Conservation (phyloP, 1,140 invertebrate species). For the Chrysopa pallens region DNA sequence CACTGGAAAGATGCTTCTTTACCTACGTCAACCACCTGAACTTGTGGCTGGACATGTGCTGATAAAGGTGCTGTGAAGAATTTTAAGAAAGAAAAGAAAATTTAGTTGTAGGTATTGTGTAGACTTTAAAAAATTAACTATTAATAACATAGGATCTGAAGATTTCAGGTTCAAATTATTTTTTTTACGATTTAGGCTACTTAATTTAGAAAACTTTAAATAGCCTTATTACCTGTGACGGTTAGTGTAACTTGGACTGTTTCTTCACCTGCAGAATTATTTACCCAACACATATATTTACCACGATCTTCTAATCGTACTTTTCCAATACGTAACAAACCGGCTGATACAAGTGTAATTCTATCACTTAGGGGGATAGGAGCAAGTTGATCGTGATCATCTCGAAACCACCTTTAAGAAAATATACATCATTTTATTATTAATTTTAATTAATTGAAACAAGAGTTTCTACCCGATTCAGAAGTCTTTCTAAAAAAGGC, state of each 20-base stretch:
- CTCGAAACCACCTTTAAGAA: slow-evolving; percentile 40
- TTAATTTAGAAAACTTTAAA: too few species aligned
- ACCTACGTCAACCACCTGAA: slow-evolving; percentile 61
- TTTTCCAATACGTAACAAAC: slow-evolving; percentile 40
- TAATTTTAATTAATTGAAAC: too few species aligned
- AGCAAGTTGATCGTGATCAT: slow-evolving; percentile 42
- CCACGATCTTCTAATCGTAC: slow-evolving; percentile 59
- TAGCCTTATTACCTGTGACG: slow-evolving; percentile 37
- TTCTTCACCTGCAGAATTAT: slow-evolving; percentile 73
- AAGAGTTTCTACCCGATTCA: too few species aligned
- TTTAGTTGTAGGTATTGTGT: too few species aligned
- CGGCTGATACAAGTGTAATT: slow-evolving; percentile 34
- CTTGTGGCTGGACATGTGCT: slow-evolving; percentile 51
- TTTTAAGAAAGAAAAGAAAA: neutral
- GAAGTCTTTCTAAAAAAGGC: too few species aligned
- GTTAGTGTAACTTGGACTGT: slow-evolving; percentile 61
- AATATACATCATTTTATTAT: neutral
- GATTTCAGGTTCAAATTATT: too few species aligned
- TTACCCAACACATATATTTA: slow-evolving; percentile 69
- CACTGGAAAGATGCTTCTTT: slow-evolving; percentile 70
- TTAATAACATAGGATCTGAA: too few species aligned
- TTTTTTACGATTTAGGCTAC: too few species aligned
- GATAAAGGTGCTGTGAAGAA: slow-evolving; percentile 41
- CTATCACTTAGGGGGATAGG: slow-evolving; percentile 39
- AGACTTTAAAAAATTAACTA: too few species aligned